A percentile compares a stretch with the other conserved stretches of the same genome.
Conservation (phyloP, 2,113 vertebrate genomes). For the Hydrolagus affinis region DNA sequence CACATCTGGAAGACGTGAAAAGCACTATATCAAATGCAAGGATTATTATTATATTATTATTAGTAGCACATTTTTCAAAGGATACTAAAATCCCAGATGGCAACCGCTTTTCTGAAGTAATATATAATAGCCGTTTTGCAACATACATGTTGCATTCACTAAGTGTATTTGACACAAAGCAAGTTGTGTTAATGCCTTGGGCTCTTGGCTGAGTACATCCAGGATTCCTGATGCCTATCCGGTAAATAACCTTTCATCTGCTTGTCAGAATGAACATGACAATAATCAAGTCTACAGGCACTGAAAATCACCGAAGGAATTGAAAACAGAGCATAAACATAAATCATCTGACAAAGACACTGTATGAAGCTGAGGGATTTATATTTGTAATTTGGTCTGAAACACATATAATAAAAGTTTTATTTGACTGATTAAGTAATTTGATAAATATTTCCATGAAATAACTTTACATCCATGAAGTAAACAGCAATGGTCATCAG, state of each 20-base stretch:
- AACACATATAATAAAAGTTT: background rate
- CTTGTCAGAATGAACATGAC: background rate
- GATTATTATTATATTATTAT: too few species aligned
- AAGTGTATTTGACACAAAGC: background rate
- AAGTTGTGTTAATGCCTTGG: background rate
- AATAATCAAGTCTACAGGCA: background rate
- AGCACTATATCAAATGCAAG: too few species aligned
- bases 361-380: background rate
- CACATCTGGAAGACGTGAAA: too few species aligned
- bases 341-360: background rate
- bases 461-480: background rate
- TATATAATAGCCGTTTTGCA: background rate
- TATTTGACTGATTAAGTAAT: background rate
- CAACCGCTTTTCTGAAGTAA: background rate
- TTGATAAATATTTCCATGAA: background rate
- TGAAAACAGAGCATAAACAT: background rate
- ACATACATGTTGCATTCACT: background rate
- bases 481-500: background rate
- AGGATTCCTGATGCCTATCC: background rate
- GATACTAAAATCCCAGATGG: background rate
- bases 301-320: background rate
- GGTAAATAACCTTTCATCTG: background rate
- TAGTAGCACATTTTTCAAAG: background rate
- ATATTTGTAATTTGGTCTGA: background rate
- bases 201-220: background rate